Conservation (phyloP, 2,113 vertebrate genomes). For the Pampusana beccarii region DNA sequence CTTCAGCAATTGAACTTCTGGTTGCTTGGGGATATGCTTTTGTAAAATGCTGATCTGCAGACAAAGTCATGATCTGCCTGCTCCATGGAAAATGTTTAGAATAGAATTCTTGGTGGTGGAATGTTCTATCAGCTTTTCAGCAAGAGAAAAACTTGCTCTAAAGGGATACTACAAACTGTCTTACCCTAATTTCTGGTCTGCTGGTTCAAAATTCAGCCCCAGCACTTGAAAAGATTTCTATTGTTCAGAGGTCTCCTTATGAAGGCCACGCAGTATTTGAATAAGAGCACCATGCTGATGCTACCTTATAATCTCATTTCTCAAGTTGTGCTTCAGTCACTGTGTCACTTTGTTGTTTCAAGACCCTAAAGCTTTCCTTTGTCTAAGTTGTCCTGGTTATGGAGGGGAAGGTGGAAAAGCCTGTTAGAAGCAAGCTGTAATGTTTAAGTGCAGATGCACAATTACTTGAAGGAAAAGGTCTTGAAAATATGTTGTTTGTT, state of each 20-base stretch:
- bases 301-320: background rate
- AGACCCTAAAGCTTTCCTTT: background rate
- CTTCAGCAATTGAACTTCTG: background rate
- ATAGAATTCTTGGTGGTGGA: background rate
- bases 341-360: background rate
- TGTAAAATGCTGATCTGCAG: background rate
- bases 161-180: background rate
- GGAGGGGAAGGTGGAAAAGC: background rate
- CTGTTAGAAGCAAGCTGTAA: background rate
- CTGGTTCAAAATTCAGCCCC: background rate
- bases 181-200: background rate
- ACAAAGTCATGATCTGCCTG: background rate
- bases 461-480: background rate
- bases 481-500: background rate
- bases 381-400: background rate
- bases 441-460: background rate
- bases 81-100: background rate
- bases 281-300: background rate
- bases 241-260: background rate
- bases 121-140: background rate
- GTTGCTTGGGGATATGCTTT: background rate
- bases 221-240: background rate
- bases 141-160: background rate
- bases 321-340: background rate
- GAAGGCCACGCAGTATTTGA: background rate